A percentile compares a stretch with the other conserved stretches of the same genome.
phyloP scores from a whole-genome alignment of 1,140 invertebrate genomes.

The Sipha flava region DNA sequence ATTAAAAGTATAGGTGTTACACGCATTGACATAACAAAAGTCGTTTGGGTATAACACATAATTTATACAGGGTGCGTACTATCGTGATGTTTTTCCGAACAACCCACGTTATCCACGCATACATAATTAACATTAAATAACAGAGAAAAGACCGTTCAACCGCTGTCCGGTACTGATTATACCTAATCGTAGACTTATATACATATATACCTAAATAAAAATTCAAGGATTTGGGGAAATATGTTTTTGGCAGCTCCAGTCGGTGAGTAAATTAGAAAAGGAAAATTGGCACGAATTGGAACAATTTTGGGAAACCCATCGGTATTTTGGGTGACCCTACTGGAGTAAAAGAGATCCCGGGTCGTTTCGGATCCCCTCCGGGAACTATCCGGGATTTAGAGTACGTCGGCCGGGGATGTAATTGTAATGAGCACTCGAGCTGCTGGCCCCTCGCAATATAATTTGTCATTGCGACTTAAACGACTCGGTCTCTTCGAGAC shows the following conservation, averaged over 20 bases:
- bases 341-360: background rate
- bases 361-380: constrained; percentile 18
- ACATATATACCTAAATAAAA: no score
- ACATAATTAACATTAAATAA: no score
- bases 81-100: no score
- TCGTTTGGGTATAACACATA: no score
- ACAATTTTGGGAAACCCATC: background rate
- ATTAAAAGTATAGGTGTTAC: no score
- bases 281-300: background rate
- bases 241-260: background rate
- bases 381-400: constrained; percentile 24
- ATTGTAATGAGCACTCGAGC: constrained; percentile 30
- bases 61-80: no score
- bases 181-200: no score
- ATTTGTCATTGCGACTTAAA: constrained; percentile 27
- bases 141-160: no score
- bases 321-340: background rate
- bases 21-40: no score
- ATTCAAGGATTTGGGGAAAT: background rate
- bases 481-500: background rate
- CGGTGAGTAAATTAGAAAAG: background rate
- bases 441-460: background rate
- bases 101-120: no score
- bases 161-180: no score
- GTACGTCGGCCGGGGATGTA: constrained; percentile 4